These are phyloP conservation scores for Xestia sexstrigata DNA, from an alignment of 2,888 invertebrate species.

Conservation along the genomic window DNA sequence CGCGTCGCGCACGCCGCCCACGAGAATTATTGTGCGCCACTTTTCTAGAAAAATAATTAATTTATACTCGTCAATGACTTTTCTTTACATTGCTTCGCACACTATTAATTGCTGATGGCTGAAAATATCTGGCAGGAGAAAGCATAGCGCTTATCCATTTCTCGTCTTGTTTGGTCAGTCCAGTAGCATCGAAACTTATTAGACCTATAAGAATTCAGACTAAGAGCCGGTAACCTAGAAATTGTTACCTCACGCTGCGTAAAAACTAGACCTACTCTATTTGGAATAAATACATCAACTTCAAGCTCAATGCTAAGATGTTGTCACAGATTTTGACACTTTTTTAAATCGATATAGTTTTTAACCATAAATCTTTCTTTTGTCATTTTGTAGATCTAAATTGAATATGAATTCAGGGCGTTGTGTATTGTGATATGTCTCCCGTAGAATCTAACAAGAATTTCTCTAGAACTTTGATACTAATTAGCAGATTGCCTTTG, in stretches of 20 bases:
- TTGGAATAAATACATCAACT: slow-evolving; percentile 46
- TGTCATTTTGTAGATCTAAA: neutral
- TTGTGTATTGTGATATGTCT: neutral
- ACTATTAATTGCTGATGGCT: slow-evolving; percentile 67
- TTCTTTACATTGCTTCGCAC: slow-evolving; percentile 78
- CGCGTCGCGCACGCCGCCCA: slow-evolving; percentile 78
- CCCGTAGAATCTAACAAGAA: neutral
- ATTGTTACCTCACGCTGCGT: slow-evolving; percentile 53
- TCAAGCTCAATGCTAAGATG: slow-evolving; percentile 30
- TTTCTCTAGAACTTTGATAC: neutral
- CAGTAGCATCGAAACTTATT: slow-evolving; percentile 49
- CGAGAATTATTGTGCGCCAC: slow-evolving; percentile 82
- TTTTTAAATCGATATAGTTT: neutral
- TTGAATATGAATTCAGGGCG: neutral
- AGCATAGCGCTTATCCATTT: slow-evolving; percentile 47
- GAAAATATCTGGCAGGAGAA: slow-evolving; percentile 63
- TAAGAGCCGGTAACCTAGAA: slow-evolving; percentile 60
- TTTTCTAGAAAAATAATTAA: slow-evolving; percentile 84
- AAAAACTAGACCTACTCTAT: slow-evolving; percentile 35
- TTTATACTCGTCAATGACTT: slow-evolving; percentile 80
- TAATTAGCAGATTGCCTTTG: neutral
- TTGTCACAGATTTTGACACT: slow-evolving; percentile 16
- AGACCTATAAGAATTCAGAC: slow-evolving; percentile 53
- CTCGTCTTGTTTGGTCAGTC: slow-evolving; percentile 32
- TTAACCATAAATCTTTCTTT: neutral